These are phyloP conservation scores for Philereme vetulata DNA, from an alignment of 2,888 invertebrate genomes.

Conservation along the genomic window DNA sequence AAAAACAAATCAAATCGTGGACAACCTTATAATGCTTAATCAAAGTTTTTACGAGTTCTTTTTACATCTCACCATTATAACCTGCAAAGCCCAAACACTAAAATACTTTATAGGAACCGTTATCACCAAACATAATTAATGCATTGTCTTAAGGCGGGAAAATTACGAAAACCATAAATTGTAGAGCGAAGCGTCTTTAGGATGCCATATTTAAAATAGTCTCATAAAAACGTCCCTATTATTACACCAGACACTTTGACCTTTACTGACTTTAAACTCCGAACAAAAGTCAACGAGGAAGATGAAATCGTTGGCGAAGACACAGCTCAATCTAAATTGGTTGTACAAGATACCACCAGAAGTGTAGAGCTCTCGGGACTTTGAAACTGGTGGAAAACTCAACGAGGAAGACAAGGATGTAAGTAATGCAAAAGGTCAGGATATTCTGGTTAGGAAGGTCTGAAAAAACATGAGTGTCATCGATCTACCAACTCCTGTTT, in stretches of 20 bases:
- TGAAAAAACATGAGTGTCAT: conserved; percentile 66
- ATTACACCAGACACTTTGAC: conserved; percentile 48
- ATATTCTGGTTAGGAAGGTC: conserved; percentile 49
- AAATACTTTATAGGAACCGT: conserved; percentile 69
- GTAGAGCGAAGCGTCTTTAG: conserved; percentile 62
- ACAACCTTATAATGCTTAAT: conserved; percentile 13
- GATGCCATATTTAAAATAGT: conserved; percentile 79
- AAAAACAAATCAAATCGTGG: not conserved
- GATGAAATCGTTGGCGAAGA: conserved; percentile 6
- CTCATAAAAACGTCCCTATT: conserved; percentile 69
- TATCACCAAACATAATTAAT: conserved; percentile 79
- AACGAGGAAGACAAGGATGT: not conserved
- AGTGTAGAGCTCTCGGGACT: conserved; percentile 23
- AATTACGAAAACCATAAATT: conserved; percentile 76
- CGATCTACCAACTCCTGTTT: conserved; percentile 65
- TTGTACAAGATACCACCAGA: conserved; percentile 36
- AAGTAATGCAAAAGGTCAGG: conserved; percentile 41
- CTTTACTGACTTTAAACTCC: conserved; percentile 6
- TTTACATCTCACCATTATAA: conserved; percentile 50
- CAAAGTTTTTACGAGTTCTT: conserved; percentile 36
- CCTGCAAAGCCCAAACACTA: conserved; percentile 58
- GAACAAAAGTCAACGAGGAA: conserved; percentile 2
- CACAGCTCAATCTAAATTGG: conserved; percentile 12
- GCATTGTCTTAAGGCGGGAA: conserved; percentile 71
- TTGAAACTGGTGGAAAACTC: conserved; percentile 10